phyloP scores from a whole-genome alignment of 1,140 invertebrate genomes.

The Ceratina australensis region DNA sequence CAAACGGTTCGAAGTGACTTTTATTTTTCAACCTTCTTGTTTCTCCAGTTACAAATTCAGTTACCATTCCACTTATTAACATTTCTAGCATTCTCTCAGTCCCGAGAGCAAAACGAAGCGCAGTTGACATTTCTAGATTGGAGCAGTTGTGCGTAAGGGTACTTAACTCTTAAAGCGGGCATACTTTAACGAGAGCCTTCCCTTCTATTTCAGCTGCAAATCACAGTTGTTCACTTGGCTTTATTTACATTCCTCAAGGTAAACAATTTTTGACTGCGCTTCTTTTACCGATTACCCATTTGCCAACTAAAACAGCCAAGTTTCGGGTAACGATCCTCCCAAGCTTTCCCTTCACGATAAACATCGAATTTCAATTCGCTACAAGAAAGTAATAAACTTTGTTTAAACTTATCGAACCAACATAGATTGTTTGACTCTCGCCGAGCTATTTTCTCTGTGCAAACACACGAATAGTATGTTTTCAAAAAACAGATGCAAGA shows the following conservation, averaged over 20 bases:
- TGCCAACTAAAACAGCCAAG: not conserved
- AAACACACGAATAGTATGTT: too few relatives aligned
- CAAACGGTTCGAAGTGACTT: too few relatives aligned
- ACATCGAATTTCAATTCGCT: too few relatives aligned
- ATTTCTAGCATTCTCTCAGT: not conserved
- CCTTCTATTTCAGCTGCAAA: constrained; percentile 1
- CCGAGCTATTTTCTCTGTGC: too few relatives aligned
- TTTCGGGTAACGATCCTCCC: not conserved
- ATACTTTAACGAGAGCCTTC: constrained; percentile 2
- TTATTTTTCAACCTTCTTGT: too few relatives aligned
- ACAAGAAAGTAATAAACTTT: not conserved
- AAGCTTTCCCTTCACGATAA: not conserved
- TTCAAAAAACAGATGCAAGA: too few relatives aligned
- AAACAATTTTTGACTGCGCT: not conserved
- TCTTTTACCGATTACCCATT: not conserved
- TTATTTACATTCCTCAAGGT: not conserved
- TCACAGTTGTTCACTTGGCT: not conserved
- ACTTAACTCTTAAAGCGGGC: not conserved
- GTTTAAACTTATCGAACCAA: not conserved
- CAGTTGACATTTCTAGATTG: constrained; percentile 1
- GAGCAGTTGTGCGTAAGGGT: not conserved
- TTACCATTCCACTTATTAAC: not conserved
- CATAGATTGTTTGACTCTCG: too few relatives aligned
- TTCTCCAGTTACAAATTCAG: not conserved
- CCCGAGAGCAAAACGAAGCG: too few relatives aligned